A percentile compares a stretch with the other conserved stretches of the same genome.
Evolutionary conservation across 2,888 invertebrate species (phyloP).

Genomic region (Boloria euphrosyne): DNA sequence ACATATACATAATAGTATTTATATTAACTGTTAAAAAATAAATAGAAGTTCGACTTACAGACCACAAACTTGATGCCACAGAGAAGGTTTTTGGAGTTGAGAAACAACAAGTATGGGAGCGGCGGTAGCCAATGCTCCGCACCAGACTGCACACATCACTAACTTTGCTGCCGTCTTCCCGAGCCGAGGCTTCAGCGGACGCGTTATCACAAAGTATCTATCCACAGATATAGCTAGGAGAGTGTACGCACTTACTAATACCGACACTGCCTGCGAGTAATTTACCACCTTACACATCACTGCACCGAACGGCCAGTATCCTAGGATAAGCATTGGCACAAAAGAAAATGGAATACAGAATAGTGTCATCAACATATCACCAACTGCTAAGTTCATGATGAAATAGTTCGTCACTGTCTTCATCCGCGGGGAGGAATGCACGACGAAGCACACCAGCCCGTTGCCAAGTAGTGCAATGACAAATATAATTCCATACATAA

Average conservation of each 20-base stretch:
- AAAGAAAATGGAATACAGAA: constrained; percentile 96
- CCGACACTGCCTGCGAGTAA: constrained; percentile 91
- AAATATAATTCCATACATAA: constrained; percentile 88
- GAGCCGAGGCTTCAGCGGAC: constrained; percentile 91
- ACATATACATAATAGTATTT: neutral
- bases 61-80: constrained; percentile 81
- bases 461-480: constrained; percentile 87
- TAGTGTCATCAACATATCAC: constrained; percentile 93
- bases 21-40: neutral
- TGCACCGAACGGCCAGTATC: constrained; percentile 94
- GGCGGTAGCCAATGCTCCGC: constrained; percentile 89
- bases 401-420: constrained; percentile 95
- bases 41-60: constrained; percentile 67
- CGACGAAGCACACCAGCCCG: constrained; percentile 93
- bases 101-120: constrained; percentile 90
- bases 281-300: constrained; percentile 90
- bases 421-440: constrained; percentile 91
- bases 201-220: constrained; percentile 94
- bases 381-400: constrained; percentile 93
- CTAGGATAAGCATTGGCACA: constrained; percentile 88
- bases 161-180: constrained; percentile 86
- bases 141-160: constrained; percentile 88
- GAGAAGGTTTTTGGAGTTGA: constrained; percentile 78
- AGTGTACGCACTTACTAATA: constrained; percentile 93
- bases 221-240: constrained; percentile 95